phyloP scores from a whole-genome alignment of 2,113 vertebrate genomes.

The Athene noctua region DNA sequence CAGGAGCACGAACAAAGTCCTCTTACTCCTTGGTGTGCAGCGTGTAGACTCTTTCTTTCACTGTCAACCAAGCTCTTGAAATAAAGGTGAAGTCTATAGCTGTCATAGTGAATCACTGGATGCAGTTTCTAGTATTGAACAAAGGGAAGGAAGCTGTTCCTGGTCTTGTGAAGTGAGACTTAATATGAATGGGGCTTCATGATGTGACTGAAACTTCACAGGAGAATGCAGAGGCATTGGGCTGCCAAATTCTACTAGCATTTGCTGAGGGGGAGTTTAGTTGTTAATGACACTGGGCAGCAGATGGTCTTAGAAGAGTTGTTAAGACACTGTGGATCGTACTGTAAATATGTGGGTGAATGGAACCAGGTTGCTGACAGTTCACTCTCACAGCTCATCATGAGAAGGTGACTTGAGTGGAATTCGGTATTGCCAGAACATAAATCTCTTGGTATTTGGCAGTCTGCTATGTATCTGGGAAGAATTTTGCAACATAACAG shows the following conservation, averaged over 20 bases:
- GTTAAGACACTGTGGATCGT: constrained; percentile 51
- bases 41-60: not conserved
- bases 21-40: not conserved
- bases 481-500: not conserved
- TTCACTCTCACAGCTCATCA: constrained; percentile 33
- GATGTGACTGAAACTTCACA: constrained; percentile 8
- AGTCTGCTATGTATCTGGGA: not conserved
- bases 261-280: constrained; percentile 57
- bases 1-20: not conserved
- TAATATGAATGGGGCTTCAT: constrained; percentile 42
- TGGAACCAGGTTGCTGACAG: constrained; percentile 43
- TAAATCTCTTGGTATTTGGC: not conserved
- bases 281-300: constrained; percentile 66
- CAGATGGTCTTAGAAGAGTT: constrained; percentile 60
- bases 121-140: not conserved
- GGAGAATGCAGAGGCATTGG: not conserved
- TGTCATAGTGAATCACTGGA: not conserved
- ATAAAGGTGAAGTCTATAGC: not conserved
- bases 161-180: not conserved
- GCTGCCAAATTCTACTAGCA: constrained; percentile 33
- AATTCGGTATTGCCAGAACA: constrained; percentile 21
- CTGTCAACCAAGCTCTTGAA: not conserved
- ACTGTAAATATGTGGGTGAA: constrained; percentile 65
- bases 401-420: constrained; percentile 30
- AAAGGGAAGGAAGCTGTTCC: not conserved